These are phyloP conservation scores for Phalacrocorax carbo DNA, from an alignment of 2,113 vertebrate genomes.

Conservation along the genomic window DNA sequence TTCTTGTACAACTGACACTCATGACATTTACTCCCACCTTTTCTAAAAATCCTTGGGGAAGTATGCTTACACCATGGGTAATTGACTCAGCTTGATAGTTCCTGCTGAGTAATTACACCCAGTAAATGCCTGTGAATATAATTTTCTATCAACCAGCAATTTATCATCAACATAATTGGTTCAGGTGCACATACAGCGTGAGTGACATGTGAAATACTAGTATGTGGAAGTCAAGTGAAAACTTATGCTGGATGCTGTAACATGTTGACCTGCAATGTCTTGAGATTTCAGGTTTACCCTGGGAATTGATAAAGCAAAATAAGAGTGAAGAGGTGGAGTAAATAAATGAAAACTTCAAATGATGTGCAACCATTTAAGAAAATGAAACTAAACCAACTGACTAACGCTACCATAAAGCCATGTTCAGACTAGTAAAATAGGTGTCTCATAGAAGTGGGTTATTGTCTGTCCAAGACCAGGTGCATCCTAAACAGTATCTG, in stretches of 20 bases:
- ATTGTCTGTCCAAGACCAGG: neutral
- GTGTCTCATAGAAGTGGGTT: neutral
- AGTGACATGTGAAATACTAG: slow-evolving; percentile 4
- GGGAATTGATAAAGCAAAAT: neutral
- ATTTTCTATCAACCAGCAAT: slow-evolving; percentile 40
- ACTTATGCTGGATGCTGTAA: neutral
- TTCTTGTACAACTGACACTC: neutral
- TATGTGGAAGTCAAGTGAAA: neutral
- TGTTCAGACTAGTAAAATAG: neutral
- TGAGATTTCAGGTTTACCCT: neutral
- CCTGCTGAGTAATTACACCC: slow-evolving; percentile 20
- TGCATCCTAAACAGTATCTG: neutral
- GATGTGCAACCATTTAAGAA: neutral
- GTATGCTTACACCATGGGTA: neutral
- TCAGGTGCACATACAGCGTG: neutral
- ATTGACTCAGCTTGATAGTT: slow-evolving; percentile 38
- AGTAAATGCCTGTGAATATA: slow-evolving; percentile 26
- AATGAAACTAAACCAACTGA: accelerated
- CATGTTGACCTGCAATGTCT: neutral
- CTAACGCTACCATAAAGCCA: neutral
- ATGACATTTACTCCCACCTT: neutral
- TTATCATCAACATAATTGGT: slow-evolving; percentile 40
- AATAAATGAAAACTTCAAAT: neutral
- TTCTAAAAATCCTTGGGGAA: slow-evolving; percentile 4
- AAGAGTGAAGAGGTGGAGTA: neutral